Evolutionary conservation across 2,113 vertebrate species (phyloP).

Genomic region (Hydropotes inermis): DNA sequence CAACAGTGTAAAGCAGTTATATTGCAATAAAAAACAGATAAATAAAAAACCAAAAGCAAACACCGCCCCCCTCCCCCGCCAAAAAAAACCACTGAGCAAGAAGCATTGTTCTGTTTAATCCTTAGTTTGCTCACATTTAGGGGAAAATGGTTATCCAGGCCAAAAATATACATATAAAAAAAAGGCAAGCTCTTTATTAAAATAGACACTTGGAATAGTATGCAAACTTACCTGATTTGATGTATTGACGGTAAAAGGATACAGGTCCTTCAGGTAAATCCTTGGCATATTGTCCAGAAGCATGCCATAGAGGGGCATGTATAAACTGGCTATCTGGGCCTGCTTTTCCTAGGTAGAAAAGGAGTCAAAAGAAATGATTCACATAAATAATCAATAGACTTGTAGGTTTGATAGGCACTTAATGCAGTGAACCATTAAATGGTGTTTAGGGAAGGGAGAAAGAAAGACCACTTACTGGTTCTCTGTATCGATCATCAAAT

Average conservation of each 20-base stretch:
- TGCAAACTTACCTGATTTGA: constrained; percentile 90
- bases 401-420: background rate
- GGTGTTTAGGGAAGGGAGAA: background rate
- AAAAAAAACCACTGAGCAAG: background rate
- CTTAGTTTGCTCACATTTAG: background rate
- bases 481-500: constrained; percentile 91
- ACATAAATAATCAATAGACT: background rate
- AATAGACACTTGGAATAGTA: background rate
- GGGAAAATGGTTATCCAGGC: background rate
- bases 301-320: constrained; percentile 96
- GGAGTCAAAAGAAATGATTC: background rate
- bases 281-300: constrained; percentile 98
- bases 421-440: constrained; percentile 17
- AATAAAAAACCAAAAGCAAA: background rate
- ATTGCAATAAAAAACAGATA: background rate
- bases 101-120: background rate
- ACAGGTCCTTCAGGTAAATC: constrained; percentile 96
- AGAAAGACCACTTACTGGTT: constrained; percentile 84
- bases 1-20: background rate
- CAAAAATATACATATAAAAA: background rate
- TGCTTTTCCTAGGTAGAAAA: constrained; percentile 88
- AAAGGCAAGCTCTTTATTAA: background rate
- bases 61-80: accelerated
- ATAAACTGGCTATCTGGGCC: constrained; percentile 93
- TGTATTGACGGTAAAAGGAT: constrained; percentile 92